These are phyloP conservation scores for Eidolon helvum DNA, from an alignment of 2,113 vertebrate species.

Conservation along the genomic window DNA sequence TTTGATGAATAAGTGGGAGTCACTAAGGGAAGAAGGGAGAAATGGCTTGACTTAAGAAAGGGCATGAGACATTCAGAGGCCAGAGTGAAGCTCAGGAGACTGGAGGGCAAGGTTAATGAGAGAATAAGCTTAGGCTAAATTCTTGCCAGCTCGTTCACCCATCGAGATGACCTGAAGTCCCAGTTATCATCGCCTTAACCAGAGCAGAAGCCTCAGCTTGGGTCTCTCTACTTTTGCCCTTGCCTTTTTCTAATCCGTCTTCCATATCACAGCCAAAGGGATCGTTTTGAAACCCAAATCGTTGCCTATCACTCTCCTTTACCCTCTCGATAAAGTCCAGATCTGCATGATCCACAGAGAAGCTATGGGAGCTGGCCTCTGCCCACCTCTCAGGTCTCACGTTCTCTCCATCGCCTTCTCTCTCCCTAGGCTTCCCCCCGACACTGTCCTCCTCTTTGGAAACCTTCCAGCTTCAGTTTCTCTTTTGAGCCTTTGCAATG, in stretches of 20 bases:
- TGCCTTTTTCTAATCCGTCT: not conserved
- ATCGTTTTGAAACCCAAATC: not conserved
- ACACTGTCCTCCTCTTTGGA: not conserved
- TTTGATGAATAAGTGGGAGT: not conserved
- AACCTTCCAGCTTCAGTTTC: not conserved
- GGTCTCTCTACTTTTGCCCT: not conserved
- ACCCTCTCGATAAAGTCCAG: not conserved
- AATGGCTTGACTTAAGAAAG: not conserved
- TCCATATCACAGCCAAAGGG: not conserved
- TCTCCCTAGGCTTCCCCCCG: not conserved
- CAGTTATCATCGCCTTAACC: not conserved
- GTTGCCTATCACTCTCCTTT: not conserved
- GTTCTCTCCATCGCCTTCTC: rapidly evolving
- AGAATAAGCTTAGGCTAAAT: not conserved
- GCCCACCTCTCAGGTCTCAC: not conserved
- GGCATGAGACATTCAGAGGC: not conserved
- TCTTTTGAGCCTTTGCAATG: not conserved
- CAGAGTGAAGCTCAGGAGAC: not conserved
- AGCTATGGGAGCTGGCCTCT: not conserved
- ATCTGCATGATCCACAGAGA: not conserved
- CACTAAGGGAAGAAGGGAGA: not conserved
- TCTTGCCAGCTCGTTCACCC: rapidly evolving
- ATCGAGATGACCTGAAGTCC: rapidly evolving
- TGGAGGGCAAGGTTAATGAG: not conserved
- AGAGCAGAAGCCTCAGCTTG: not conserved